Conservation (phyloP, 2,888 invertebrate species). For the Pilophorus perplexus region DNA sequence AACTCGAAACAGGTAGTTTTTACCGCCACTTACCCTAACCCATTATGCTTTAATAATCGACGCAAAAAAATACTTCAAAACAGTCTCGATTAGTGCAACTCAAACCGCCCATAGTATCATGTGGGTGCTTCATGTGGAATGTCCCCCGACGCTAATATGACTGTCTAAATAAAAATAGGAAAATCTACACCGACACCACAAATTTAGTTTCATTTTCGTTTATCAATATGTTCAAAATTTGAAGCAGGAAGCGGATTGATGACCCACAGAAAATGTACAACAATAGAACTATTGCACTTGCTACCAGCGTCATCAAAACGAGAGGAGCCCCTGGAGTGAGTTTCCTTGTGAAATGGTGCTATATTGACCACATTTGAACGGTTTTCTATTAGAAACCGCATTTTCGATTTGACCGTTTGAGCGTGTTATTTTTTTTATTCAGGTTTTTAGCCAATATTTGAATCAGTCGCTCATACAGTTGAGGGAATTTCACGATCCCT, state of each 20-base stretch:
- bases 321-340: slow-evolving; percentile 15
- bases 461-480: slow-evolving; percentile 1
- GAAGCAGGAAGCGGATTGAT: background rate
- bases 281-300: slow-evolving; percentile 6
- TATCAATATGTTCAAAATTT: slow-evolving; percentile 15
- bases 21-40: too few species aligned
- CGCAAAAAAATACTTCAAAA: background rate
- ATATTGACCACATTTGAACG: too few species aligned
- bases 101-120: background rate
- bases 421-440: background rate
- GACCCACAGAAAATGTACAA: slow-evolving; percentile 25
- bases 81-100: too few species aligned
- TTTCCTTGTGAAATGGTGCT: background rate
- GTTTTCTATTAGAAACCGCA: too few species aligned
- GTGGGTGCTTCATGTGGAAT: too few species aligned
- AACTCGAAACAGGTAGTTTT: too few species aligned
- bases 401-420: background rate
- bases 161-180: background rate
- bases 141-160: background rate
- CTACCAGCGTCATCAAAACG: slow-evolving; percentile 15
- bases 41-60: background rate
- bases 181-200: background rate
- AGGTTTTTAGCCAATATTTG: slow-evolving; percentile 1
- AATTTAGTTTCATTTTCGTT: background rate
- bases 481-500: slow-evolving; percentile 17